Conservation (phyloP, 1,140 invertebrate species). For the Trachelipus rathkii region DNA sequence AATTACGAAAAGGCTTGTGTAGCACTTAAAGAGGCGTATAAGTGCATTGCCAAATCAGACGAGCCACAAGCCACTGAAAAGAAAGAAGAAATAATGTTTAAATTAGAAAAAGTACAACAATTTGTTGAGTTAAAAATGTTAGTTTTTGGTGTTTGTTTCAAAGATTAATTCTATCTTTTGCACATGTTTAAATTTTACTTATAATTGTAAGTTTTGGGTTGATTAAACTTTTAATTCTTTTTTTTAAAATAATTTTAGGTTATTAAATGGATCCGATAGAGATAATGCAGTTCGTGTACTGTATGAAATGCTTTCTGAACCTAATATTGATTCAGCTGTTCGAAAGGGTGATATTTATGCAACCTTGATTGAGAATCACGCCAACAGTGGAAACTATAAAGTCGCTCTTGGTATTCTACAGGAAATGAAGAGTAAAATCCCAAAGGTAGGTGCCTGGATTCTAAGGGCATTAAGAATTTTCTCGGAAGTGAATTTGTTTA, state of each 20-base stretch:
- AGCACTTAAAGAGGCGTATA: slow-evolving; percentile 79
- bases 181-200: slow-evolving; percentile 17
- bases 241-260: slow-evolving; percentile 19
- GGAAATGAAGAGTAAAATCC: slow-evolving; percentile 53
- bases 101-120: slow-evolving; percentile 55
- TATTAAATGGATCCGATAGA: slow-evolving; percentile 49
- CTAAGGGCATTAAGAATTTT: too few relatives aligned
- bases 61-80: slow-evolving; percentile 31
- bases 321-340: slow-evolving; percentile 52
- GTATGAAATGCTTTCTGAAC: slow-evolving; percentile 36
- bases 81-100: slow-evolving; percentile 51
- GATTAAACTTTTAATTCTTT: too few relatives aligned
- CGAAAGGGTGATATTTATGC: slow-evolving; percentile 59
- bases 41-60: slow-evolving; percentile 62
- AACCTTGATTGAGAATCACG: slow-evolving; percentile 57
- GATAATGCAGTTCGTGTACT: slow-evolving; percentile 47
- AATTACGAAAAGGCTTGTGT: slow-evolving; percentile 93
- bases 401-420: slow-evolving; percentile 53
- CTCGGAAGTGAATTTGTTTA: too few relatives aligned
- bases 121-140: slow-evolving; percentile 50
- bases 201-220: neutral
- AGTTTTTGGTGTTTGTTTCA: neutral
- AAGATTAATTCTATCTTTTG: slow-evolving; percentile 12
- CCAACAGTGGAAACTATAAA: slow-evolving; percentile 52
- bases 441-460: slow-evolving; percentile 38